Evolutionary conservation across 2,888 invertebrate genomes (phyloP).

Genomic region (Melinopterus prodromus): DNA sequence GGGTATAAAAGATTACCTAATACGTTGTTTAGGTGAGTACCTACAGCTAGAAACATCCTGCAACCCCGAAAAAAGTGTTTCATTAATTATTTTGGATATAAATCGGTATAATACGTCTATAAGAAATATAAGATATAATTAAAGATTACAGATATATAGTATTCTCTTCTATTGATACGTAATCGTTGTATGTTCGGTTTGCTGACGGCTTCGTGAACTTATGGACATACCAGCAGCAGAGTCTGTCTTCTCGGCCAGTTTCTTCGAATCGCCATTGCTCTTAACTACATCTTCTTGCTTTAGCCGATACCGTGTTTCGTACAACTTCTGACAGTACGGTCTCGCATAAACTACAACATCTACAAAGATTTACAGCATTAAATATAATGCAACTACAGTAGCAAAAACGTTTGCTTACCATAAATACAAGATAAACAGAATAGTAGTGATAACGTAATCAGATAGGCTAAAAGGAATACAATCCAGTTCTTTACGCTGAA

Average conservation of each 20-base stretch:
- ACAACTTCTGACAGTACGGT: background rate
- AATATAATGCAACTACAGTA: background rate
- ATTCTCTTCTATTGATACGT: no score
- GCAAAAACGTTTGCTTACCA: slow-evolving; percentile 43
- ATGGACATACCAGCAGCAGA: background rate
- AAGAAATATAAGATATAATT: no score
- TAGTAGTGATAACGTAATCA: slow-evolving; percentile 36
- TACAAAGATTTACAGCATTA: background rate
- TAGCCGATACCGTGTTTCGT: background rate
- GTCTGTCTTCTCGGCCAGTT: background rate
- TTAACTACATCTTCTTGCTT: background rate
- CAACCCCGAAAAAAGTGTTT: no score
- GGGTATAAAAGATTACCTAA: background rate
- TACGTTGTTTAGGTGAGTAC: background rate
- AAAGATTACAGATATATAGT: no score
- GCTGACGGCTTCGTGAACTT: background rate
- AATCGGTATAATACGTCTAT: no score
- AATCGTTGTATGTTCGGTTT: background rate
- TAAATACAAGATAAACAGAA: slow-evolving; percentile 47
- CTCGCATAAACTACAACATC: slow-evolving; percentile 5
- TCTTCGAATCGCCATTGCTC: background rate
- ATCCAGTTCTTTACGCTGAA: slow-evolving; percentile 51
- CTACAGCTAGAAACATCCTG: background rate
- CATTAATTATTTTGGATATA: no score
- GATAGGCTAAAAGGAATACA: slow-evolving; percentile 49